Evolutionary conservation across 2,113 vertebrate genomes (phyloP).

Genomic region (Microtus richardsoni): DNA sequence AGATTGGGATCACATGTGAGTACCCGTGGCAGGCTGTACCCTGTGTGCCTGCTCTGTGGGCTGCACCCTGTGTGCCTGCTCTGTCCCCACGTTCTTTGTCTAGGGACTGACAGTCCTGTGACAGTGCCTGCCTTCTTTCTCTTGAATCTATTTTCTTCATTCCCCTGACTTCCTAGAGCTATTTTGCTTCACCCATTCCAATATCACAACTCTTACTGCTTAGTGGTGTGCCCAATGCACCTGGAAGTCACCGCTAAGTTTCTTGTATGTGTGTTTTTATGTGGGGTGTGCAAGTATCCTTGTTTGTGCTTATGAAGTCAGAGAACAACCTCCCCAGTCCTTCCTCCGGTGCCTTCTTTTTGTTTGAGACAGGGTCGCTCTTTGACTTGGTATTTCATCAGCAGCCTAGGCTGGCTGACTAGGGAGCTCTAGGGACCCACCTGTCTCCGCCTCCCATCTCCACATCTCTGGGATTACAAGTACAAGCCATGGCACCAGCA

Average conservation of each 20-base stretch:
- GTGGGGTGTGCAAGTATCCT: background rate
- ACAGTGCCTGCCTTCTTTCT: background rate
- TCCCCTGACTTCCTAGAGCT: background rate
- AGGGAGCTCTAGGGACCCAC: background rate
- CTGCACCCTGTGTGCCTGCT: background rate
- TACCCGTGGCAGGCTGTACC: background rate
- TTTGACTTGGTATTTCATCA: background rate
- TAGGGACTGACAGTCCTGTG: accelerated
- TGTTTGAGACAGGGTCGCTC: background rate
- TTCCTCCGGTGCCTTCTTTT: background rate
- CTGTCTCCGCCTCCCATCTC: background rate
- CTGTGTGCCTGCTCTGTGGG: background rate
- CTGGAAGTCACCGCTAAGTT: background rate
- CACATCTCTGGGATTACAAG: background rate
- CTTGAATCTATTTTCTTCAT: background rate
- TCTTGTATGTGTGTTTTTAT: background rate
- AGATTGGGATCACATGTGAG: conserved; percentile 97
- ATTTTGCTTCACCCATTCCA: background rate
- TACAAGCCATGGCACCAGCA: background rate
- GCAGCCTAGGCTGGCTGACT: background rate
- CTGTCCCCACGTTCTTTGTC: accelerated
- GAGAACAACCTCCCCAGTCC: background rate
- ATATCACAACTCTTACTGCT: background rate
- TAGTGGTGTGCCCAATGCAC: background rate
- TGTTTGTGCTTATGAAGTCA: background rate